Conservation (phyloP, 2,888 invertebrate genomes). For the Rapana venosa region DNA sequence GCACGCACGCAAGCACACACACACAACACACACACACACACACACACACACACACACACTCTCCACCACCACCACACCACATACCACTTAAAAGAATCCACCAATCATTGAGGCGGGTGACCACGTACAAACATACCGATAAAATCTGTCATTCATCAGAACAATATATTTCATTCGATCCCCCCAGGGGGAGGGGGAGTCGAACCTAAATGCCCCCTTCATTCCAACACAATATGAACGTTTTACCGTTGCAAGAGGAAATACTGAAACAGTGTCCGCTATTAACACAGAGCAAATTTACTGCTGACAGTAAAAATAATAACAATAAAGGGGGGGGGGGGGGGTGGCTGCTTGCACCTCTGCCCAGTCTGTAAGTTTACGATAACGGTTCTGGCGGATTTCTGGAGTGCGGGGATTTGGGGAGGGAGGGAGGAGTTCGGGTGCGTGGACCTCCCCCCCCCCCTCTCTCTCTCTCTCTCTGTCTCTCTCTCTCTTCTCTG, state of each 20-base stretch:
- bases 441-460: neutral
- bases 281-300: neutral
- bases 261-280: neutral
- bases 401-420: neutral
- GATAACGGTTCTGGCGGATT: slow-evolving; percentile 20
- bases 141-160: too few species aligned
- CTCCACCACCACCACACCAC: too few species aligned
- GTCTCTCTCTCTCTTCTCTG: too few species aligned
- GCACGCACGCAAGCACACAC: slow-evolving; percentile 26
- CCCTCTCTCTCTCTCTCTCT: too few species aligned
- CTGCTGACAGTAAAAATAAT: neutral
- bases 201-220: neutral
- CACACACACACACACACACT: too few species aligned
- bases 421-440: neutral
- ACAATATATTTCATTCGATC: too few species aligned
- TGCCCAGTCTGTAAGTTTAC: neutral
- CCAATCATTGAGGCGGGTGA: too few species aligned
- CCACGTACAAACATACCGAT: too few species aligned
- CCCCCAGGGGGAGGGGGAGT: too few species aligned
- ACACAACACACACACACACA: neutral
- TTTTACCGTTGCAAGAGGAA: neutral
- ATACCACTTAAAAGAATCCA: too few species aligned
- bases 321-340: too few species aligned
- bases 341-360: neutral
- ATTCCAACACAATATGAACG: too few species aligned